Base-by-base conservation (phyloP, 2,113 vertebrate species). In the Brachypodius melanocephalos region DNA sequence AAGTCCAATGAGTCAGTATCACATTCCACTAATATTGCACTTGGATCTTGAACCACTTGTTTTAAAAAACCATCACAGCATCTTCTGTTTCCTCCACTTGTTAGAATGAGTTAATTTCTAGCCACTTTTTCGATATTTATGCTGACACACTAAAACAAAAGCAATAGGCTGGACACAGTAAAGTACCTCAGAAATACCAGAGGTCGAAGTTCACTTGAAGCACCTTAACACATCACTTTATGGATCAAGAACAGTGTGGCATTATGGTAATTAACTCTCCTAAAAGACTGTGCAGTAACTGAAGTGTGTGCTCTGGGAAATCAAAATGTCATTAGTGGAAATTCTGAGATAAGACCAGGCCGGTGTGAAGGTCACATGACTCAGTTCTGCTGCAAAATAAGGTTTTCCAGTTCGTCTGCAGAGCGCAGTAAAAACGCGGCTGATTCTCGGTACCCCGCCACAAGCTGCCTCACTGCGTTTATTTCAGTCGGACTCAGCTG, bases 351-450 rank as follows among this genome's bases (percentile, higher is more conserved):
- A 96, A 97, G 97, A 97, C 95, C 95, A 97, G 95, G 94, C 93
- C 92, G 76, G 89, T 93, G 94, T 75, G 96, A 90, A 95, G 92
- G 58, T 96, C 95, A 72, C 93, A 20, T 90, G 97, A 96, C 94
- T 99, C 98, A 99, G 99, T 99, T 99, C 98, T 99, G 99, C 98
- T 99, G 99, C 97, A 99, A 98, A 98, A 99, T 99, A 94, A 99
- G 99, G 98, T 99, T 99, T 98, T 99, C 99, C 95, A 99, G 99
- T 98, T 99, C 99, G 57, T 99, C 99, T 66, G 99, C 99, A 14
- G 99, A 99, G 95, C 99, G 99, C 67, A 99, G 95, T 96, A 99
- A 97, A 98, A 99, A 99, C 24, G 99, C 99, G 4, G 99, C 99
- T 0, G 99, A 99, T 98, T 99, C 99, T 85, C 99, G 98, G 89